A percentile compares a stretch with the other conserved stretches of the same genome.
Conservation (phyloP, 1,140 invertebrate genomes). For the Teleogryllus occipitalis region DNA sequence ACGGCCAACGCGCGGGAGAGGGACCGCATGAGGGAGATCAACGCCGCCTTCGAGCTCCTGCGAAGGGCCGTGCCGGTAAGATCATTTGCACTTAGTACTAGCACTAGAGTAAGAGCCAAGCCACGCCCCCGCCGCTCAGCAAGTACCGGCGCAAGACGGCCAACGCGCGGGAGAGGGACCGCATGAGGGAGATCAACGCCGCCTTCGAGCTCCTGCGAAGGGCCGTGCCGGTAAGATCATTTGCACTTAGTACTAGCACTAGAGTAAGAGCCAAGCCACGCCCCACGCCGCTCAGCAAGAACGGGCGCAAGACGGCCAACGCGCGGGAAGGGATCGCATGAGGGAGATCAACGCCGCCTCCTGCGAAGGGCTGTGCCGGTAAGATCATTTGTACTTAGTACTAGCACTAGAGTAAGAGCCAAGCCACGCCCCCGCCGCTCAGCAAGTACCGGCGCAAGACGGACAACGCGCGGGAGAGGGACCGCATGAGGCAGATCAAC, state of each 20-base stretch:
- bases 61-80: conserved; percentile 57
- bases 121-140: no score
- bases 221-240: no score
- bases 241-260: no score
- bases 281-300: conserved; percentile 78
- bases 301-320: conserved; percentile 80
- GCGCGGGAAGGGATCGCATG: conserved; percentile 74
- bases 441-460: conserved; percentile 56
- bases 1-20: no score
- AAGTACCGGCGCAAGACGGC: conserved; percentile 62
- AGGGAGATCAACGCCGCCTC: conserved; percentile 79
- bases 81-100: no score
- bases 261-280: conserved; percentile 42
- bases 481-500: conserved; percentile 82
- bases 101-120: no score
- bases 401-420: no score
- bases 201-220: no score
- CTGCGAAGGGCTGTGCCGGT: conserved; percentile 63
- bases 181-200: conserved; percentile 82
- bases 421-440: no score
- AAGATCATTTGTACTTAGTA: no score
- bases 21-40: no score
- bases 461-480: conserved; percentile 75
- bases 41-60: conserved; percentile 69
- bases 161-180: conserved; percentile 69